Base-by-base conservation (phyloP, 2,113 vertebrate species). In the Colius striatus region DNA sequence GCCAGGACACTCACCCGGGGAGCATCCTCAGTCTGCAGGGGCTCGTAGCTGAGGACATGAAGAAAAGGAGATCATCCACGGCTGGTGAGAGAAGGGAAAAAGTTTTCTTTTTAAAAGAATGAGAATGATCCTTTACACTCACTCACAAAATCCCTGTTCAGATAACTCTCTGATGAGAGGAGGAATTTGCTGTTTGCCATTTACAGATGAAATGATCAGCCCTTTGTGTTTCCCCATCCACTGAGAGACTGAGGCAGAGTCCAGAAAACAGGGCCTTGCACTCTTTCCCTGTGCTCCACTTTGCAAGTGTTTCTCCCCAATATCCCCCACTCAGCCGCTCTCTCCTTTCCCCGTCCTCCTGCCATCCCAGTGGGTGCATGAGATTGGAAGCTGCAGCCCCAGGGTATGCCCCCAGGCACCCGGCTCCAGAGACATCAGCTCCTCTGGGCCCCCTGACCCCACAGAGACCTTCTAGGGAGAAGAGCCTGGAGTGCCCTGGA, bases 271-370 rank as follows among this genome's bases (percentile, higher is more conserved):
- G 4, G 7, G 32, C 34, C 34, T 11, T 19, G 51, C 17, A 9
- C 34, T n/a, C 86, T 48, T 18, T 14, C 7, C 12, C 45, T 3
- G 1, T 26, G 48, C 11, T 34, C 25, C 26, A 17, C 21, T 68
- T 60, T 30, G 36, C 10, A 45, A 53, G 30, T 4, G 45, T 36
- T 67, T 47, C 51, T 5, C 11, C 50, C 30, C 16, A 8, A 10
- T 45, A 8, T 76, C 57, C 76, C 48, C 48, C 71, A 0, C 51
- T 71, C 36, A 45, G 10, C 16, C 32, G 36, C 53, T 90, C 58
- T 48, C 36, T 30, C 26, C 32, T 15, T 1, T 2, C 20, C 48
- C 13, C 21, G 0, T 1, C 4, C 11, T 17, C 13, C 43, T 16
- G 16, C 47, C 22, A 27, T 43, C 61, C 68, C n/a, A 62, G 21